Evolutionary conservation across 2,888 invertebrate genomes (phyloP).

Genomic region (Abrostola tripartita): DNA sequence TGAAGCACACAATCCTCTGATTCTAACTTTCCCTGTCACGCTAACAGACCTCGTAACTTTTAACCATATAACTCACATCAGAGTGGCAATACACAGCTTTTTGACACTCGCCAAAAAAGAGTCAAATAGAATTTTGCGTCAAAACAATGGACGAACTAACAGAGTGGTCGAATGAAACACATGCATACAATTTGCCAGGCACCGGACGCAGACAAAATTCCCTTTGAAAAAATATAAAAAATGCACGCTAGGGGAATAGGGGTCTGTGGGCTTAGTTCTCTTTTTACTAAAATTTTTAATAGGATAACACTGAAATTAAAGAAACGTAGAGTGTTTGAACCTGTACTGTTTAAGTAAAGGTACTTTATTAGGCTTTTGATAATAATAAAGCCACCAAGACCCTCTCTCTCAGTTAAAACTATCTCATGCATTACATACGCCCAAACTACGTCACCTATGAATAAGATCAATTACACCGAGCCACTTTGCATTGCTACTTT

Average conservation of each 20-base stretch:
- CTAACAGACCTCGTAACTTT: constrained; percentile 25
- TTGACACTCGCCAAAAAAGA: constrained; percentile 52
- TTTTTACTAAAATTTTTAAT: constrained; percentile 14
- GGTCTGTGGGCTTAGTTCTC: constrained; percentile 27
- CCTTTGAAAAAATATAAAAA: constrained; percentile 65
- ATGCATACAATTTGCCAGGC: constrained; percentile 49
- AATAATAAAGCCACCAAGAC: too few relatives aligned
- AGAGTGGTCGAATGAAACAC: constrained; percentile 41
- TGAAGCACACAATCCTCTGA: neutral
- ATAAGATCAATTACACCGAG: too few relatives aligned
- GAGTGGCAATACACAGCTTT: constrained; percentile 47
- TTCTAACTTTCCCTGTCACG: constrained; percentile 1
- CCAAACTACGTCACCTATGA: too few relatives aligned
- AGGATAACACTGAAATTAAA: too few relatives aligned
- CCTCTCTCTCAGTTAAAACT: too few relatives aligned
- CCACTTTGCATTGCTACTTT: too few relatives aligned
- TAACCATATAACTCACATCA: constrained; percentile 51
- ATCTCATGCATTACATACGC: too few relatives aligned
- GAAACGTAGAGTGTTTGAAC: neutral
- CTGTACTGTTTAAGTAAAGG: neutral
- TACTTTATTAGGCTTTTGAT: too few relatives aligned
- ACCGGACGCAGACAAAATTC: constrained; percentile 62
- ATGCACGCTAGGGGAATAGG: constrained; percentile 10
- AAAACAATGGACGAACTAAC: constrained; percentile 57
- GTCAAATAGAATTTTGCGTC: constrained; percentile 51